Evolutionary conservation across 2,113 vertebrate species (phyloP).

Genomic region (Engraulis encrasicolus): DNA sequence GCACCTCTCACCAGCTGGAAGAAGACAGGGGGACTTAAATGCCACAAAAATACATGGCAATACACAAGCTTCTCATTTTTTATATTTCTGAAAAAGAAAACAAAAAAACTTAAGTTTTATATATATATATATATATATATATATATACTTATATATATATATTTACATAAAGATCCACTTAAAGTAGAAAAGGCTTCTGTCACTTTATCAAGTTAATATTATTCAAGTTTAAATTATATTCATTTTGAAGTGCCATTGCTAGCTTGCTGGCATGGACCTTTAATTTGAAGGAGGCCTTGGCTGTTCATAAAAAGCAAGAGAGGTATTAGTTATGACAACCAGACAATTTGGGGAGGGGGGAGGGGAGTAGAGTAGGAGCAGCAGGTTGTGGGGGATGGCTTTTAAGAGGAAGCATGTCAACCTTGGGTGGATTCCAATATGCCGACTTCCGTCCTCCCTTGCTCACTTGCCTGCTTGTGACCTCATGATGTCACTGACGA

Average conservation of each 20-base stretch:
- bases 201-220: constrained; percentile 73
- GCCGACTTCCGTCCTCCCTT: too few relatives aligned
- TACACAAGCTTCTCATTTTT: constrained; percentile 68
- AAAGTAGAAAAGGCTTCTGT: constrained; percentile 76
- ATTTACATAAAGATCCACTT: constrained; percentile 81
- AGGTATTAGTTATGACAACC: constrained; percentile 64
- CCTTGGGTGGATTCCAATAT: too few relatives aligned
- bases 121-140: too few relatives aligned
- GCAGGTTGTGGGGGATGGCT: constrained; percentile 67
- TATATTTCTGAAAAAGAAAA: constrained; percentile 72
- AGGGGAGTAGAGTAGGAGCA: constrained; percentile 59
- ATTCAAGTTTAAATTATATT: constrained; percentile 77
- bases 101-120: constrained; percentile 30
- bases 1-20: constrained; percentile 83
- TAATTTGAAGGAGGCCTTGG: constrained; percentile 40
- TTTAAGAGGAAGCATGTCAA: constrained; percentile 73
- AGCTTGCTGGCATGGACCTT: constrained; percentile 32
- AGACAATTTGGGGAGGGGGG: constrained; percentile 55
- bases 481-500: too few relatives aligned
- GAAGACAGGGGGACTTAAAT: constrained; percentile 74
- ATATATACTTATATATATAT: too few relatives aligned
- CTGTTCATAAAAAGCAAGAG: constrained; percentile 66
- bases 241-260: constrained; percentile 59
- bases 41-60: constrained; percentile 77
- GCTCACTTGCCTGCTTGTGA: too few relatives aligned